phyloP scores from a whole-genome alignment of 2,888 invertebrate genomes.

The Ophioninae sp. region DNA sequence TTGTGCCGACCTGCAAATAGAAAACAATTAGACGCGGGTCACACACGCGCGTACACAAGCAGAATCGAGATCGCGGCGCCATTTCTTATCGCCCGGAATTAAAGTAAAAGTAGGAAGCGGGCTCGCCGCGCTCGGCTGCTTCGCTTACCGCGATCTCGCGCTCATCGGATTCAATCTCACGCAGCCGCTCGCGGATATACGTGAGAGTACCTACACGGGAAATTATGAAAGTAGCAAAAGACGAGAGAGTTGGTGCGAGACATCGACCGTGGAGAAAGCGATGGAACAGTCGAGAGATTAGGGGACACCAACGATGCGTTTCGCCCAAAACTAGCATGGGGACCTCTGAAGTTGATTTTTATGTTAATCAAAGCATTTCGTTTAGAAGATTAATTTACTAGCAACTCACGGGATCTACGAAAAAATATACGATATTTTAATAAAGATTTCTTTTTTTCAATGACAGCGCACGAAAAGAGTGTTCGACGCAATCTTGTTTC shows the following conservation, averaged over 20 bases:
- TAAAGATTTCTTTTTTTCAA: no score
- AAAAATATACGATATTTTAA: no score
- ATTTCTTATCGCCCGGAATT: background rate
- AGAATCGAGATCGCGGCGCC: no score
- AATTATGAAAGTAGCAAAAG: conserved; percentile 33
- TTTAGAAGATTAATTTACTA: no score
- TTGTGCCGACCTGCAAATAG: conserved; percentile 89
- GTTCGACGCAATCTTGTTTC: no score
- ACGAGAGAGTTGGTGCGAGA: conserved; percentile 27
- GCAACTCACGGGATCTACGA: no score
- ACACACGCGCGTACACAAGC: background rate
- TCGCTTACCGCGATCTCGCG: conserved; percentile 21
- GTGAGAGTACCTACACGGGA: conserved; percentile 3
- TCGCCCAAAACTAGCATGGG: no score
- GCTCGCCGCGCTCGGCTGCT: conserved; percentile 2
- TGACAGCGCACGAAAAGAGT: no score
- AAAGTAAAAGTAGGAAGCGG: conserved; percentile 50
- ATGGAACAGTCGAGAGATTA: no score
- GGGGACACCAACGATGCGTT: no score
- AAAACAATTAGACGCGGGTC: background rate
- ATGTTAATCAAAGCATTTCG: no score
- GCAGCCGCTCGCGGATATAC: background rate
- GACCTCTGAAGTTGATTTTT: no score
- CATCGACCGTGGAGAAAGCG: conserved; percentile 26
- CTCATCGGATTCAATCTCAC: background rate